These are phyloP conservation scores for Phocoena phocoena DNA, from an alignment of 2,113 vertebrate species.

Conservation along the genomic window DNA sequence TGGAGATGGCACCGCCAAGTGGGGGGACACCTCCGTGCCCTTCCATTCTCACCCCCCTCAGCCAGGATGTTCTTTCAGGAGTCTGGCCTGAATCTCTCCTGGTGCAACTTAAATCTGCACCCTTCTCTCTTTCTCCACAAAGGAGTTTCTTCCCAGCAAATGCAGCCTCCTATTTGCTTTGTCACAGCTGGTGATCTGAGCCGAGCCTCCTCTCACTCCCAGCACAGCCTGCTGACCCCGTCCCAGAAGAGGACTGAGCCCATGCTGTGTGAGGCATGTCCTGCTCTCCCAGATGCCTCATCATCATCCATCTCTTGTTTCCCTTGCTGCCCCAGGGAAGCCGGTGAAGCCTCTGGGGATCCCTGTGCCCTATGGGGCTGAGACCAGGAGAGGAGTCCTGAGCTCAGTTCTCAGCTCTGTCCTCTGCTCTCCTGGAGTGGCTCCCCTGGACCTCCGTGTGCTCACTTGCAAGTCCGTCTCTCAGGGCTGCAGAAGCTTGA, in stretches of 20 bases:
- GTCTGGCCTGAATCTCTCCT: not conserved
- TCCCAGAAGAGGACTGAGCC: not conserved
- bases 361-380: not conserved
- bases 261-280: fast-evolving
- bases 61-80: not conserved
- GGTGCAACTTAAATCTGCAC: not conserved
- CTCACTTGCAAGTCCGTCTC: not conserved
- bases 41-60: not conserved
- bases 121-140: not conserved
- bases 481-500: not conserved
- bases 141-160: not conserved
- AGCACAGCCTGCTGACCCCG: not conserved
- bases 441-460: not conserved
- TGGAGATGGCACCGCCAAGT: not conserved
- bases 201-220: not conserved
- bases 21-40: not conserved
- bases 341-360: not conserved
- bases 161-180: too few relatives aligned
- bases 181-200: not conserved
- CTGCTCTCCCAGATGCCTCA: not conserved
- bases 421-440: not conserved
- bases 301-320: not conserved
- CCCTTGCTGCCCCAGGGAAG: fast-evolving
- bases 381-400: not conserved
- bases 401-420: not conserved